Conservation (phyloP, 2,888 invertebrate genomes). For the Sceliomorpha sp. region DNA sequence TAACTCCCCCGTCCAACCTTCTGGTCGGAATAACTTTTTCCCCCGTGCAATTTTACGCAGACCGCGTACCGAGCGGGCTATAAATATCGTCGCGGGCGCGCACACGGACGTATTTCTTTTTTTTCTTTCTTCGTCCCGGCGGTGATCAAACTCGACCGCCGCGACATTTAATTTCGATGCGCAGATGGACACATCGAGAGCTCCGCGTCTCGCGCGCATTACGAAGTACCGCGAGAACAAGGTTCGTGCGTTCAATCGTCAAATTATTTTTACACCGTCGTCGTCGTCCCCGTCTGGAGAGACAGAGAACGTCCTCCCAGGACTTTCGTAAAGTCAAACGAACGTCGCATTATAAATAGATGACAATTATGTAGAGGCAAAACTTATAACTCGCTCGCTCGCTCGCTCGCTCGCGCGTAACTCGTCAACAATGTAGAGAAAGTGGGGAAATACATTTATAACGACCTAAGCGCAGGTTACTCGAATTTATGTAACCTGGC, state of each 20-base stretch:
- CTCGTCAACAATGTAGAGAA: background rate
- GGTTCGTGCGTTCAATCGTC: constrained; percentile 20
- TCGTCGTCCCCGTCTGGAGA: background rate
- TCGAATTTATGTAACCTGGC: too few species aligned
- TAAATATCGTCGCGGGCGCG: too few species aligned
- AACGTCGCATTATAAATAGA: constrained; percentile 4
- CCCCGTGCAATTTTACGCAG: constrained; percentile 7
- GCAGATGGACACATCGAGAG: constrained; percentile 12
- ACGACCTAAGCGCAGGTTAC: too few species aligned
- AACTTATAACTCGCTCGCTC: constrained; percentile 5
- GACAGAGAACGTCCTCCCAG: constrained; percentile 1
- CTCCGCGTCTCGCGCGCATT: background rate
- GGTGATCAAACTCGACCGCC: background rate
- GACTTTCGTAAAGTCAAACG: constrained; percentile 8
- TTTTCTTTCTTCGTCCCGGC: constrained; percentile 5
- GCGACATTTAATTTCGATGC: constrained; percentile 13
- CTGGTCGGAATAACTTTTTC: background rate
- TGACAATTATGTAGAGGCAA: constrained; percentile 1
- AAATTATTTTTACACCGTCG: constrained; percentile 13
- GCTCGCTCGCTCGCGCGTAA: background rate
- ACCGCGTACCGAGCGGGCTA: background rate
- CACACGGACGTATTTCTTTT: constrained; percentile 1
- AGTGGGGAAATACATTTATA: background rate
- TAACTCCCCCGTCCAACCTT: background rate
- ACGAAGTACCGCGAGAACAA: background rate